Conservation (phyloP, 2,113 vertebrate genomes). For the Pollachius pollachius region DNA sequence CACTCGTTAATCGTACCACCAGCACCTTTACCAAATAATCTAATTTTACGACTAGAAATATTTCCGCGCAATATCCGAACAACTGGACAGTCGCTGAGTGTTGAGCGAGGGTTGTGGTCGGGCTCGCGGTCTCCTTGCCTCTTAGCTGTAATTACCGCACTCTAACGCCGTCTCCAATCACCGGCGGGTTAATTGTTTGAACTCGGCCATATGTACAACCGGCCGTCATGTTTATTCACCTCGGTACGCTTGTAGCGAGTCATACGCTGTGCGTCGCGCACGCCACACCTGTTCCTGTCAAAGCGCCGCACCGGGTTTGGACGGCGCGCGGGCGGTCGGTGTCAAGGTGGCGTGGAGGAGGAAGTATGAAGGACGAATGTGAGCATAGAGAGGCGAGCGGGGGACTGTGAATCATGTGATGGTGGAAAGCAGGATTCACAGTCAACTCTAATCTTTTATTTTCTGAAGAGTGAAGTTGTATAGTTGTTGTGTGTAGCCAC, state of each 20-base stretch:
- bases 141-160: constrained; percentile 68
- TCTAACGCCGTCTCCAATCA: constrained; percentile 61
- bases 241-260: constrained; percentile 26
- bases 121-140: constrained; percentile 50
- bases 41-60: too few species aligned
- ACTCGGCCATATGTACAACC: constrained; percentile 67
- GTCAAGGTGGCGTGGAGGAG: constrained; percentile 41
- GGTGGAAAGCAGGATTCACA: too few species aligned
- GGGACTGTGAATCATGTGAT: too few species aligned
- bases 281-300: constrained; percentile 33
- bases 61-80: too few species aligned
- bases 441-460: too few species aligned
- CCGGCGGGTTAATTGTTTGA: constrained; percentile 74
- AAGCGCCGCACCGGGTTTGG: constrained; percentile 4
- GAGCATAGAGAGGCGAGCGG: too few species aligned
- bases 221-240: constrained; percentile 51
- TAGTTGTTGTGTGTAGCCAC: too few species aligned
- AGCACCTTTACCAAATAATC: too few species aligned
- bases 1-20: too few species aligned
- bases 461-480: too few species aligned
- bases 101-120: too few species aligned
- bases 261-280: constrained; percentile 9
- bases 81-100: too few species aligned
- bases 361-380: constrained; percentile 8
- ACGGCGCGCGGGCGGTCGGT: constrained; percentile 9